Base-by-base conservation (phyloP, 2,888 invertebrate genomes). In the Malachius bipustulatus region DNA sequence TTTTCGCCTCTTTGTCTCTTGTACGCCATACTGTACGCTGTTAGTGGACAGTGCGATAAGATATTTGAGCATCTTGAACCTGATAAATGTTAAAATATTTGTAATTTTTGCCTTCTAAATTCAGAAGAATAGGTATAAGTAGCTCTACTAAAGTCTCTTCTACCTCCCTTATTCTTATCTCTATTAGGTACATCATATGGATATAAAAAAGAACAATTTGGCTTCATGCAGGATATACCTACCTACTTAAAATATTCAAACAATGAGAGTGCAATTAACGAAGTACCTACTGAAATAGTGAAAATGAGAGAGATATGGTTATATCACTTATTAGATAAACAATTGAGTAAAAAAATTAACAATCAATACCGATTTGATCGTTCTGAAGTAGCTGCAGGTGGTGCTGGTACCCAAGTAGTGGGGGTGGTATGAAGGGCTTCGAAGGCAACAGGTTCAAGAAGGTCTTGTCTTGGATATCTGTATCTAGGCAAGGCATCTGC, bases 1-100 rank as follows among this genome's bases (percentile, higher is more conserved):
- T 88, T 88, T 55, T 85, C 85, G 0, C 85, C 82, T 2, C 88
- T 68, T 0, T 79, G 74, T 3, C 82, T 61, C 40, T 72, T 60
- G 13, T 59, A 54, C 32, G 50, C 48, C 15, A 46, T 36, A 36
- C 35, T 43, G 39, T 43, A 43, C 26, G 44, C 19, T 2, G 47
- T 36, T 6, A 19, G 24, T 2, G 45, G 36, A 35, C 43, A 44
- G 1, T 46, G 45, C 9, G 47, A 45, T 3, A 33, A 15, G 11
- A 28, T 31, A 14, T 30, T 35, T 6, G 35, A 9, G 14, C 29
- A 14, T 33, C 34, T 11, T 6, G 37, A 27, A 34, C 29, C 37
- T 37, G 28, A 9, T 19, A 27, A 8, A 13, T 26, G 13, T 26
- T 30, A 2, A 9, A 10, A 14, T n/a, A n/a, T n/a, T n/a, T n/a